A percentile compares a stretch with the other conserved stretches of the same genome.
phyloP scores from a whole-genome alignment of 2,797 vertebrate genomes.

The Eospalax fontanierii region DNA sequence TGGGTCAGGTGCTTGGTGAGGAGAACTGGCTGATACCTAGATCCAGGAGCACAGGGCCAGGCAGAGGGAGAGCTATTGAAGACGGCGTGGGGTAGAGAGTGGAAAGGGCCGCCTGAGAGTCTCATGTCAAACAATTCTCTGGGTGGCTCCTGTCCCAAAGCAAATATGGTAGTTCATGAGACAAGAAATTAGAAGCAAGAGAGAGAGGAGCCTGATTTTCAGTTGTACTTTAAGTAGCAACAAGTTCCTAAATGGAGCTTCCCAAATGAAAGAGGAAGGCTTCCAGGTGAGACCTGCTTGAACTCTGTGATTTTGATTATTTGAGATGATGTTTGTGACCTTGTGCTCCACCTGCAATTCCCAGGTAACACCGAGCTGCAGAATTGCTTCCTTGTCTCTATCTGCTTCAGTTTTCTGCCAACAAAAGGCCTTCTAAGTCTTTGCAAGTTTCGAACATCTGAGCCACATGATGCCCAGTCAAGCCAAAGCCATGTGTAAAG shows the following conservation, averaged over 20 bases:
- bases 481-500: slow-evolving; percentile 26
- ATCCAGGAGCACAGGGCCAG: background rate
- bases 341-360: accelerated
- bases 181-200: background rate
- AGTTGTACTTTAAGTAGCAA: background rate
- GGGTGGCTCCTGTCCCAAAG: slow-evolving; percentile 9
- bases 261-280: background rate
- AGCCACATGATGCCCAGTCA: background rate
- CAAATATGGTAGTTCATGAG: background rate
- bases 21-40: background rate
- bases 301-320: background rate
- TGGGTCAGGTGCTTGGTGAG: background rate
- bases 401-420: background rate
- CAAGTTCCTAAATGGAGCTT: background rate
- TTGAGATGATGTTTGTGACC: background rate
- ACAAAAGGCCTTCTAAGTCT: background rate
- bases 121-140: slow-evolving; percentile 30
- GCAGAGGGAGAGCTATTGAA: background rate
- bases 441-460: background rate
- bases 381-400: background rate
- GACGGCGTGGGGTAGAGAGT: background rate
- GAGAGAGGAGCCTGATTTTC: background rate
- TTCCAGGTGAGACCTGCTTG: background rate
- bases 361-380: background rate
- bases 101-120: background rate